These are phyloP conservation scores for Noctuana brunneofusca DNA, from an alignment of 2,888 invertebrate species.

Conservation along the genomic window DNA sequence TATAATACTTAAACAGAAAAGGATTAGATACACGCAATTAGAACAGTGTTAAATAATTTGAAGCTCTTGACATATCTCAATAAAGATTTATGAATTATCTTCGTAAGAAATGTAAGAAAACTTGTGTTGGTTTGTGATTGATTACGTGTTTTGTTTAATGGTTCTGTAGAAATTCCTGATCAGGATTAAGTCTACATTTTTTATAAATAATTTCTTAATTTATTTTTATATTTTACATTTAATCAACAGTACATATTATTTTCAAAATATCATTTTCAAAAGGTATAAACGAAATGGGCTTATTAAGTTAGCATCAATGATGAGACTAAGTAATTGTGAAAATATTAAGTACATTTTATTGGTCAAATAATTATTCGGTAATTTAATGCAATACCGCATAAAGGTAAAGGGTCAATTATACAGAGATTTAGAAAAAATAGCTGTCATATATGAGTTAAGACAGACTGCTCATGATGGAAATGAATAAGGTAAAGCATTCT, in stretches of 20 bases:
- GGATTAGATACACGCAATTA: constrained; percentile 70
- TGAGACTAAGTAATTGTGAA: background rate
- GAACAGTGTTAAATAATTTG: constrained; percentile 36
- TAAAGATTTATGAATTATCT: background rate
- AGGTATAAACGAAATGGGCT: background rate
- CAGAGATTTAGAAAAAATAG: background rate
- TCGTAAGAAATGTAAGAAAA: background rate
- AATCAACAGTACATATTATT: constrained; percentile 13
- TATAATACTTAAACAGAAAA: constrained; percentile 43
- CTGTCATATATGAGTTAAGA: background rate
- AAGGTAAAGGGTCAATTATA: constrained; percentile 3
- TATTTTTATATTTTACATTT: background rate
- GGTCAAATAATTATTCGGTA: background rate
- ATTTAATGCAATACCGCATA: background rate
- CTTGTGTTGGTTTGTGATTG: background rate
- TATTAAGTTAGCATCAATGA: no score
- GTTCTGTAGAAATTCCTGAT: background rate
- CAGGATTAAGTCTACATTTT: background rate
- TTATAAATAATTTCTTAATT: constrained; percentile 1
- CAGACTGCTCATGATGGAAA: constrained; percentile 3
- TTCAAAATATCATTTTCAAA: background rate
- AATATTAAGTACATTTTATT: constrained; percentile 2
- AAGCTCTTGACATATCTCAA: no score
- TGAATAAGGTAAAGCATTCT: constrained; percentile 1
- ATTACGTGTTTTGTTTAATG: constrained; percentile 7